phyloP scores from a whole-genome alignment of 2,797 vertebrate genomes.

The Diplodus puntazzo region DNA sequence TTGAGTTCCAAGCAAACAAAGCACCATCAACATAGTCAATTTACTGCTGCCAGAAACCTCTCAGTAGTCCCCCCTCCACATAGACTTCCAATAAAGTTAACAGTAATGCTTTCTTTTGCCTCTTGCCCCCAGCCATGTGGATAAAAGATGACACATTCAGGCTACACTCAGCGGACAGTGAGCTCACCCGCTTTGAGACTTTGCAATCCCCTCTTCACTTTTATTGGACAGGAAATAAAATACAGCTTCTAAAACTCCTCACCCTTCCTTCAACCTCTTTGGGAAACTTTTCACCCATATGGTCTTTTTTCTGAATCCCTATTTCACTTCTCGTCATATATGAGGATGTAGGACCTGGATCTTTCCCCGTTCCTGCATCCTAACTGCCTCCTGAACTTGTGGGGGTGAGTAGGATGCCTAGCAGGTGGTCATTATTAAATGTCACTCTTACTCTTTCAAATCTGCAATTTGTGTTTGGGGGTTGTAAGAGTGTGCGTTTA shows the following conservation, averaged over 20 bases:
- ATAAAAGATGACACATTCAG: conserved; percentile 65
- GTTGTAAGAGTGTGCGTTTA: conserved; percentile 21
- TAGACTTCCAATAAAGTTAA: conserved; percentile 41
- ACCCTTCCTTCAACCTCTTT: conserved; percentile 46
- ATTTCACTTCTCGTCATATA: conserved; percentile 35
- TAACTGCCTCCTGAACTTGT: conserved; percentile 12
- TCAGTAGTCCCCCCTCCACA: conserved; percentile 47
- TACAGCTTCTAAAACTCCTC: conserved; percentile 52
- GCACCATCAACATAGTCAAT: conserved; percentile 31
- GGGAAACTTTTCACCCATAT: conserved; percentile 64
- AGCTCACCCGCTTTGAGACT: conserved; percentile 69
- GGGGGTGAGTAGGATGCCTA: not conserved
- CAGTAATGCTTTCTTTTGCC: conserved; percentile 59
- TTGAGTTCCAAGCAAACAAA: conserved; percentile 67
- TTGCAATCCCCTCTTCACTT: conserved; percentile 45
- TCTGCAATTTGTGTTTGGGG: conserved; percentile 12
- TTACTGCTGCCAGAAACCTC: conserved; percentile 56
- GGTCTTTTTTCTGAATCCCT: conserved; percentile 31
- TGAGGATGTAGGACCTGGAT: conserved; percentile 12
- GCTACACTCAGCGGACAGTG: conserved; percentile 56
- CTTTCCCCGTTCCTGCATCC: not conserved
- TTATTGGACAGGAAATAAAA: conserved; percentile 68
- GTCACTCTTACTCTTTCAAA: conserved; percentile 24
- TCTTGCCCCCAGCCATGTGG: conserved; percentile 58
- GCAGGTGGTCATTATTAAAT: conserved; percentile 33